Evolutionary conservation across 2,113 vertebrate genomes (phyloP).

Genomic region (Chauna torquata): DNA sequence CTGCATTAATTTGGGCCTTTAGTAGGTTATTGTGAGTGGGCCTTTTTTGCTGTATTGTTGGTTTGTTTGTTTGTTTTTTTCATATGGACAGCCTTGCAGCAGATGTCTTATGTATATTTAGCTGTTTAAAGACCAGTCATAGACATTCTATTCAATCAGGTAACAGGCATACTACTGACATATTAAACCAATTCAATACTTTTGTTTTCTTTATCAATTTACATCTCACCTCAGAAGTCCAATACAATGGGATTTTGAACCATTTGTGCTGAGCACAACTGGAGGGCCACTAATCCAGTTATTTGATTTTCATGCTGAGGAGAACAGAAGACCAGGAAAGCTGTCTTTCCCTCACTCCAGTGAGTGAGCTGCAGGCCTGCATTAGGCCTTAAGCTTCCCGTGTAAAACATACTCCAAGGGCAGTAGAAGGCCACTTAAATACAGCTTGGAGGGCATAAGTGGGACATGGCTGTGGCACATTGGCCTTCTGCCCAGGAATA

Average conservation of each 20-base stretch:
- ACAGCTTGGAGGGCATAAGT: constrained; percentile 12
- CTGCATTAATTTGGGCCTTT: neutral
- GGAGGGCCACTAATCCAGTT: constrained; percentile 12
- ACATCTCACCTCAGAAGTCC: neutral
- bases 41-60: neutral
- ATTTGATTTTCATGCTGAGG: constrained; percentile 36
- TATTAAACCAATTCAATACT: neutral
- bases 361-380: neutral
- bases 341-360: neutral
- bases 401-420: constrained; percentile 32
- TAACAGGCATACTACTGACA: neutral
- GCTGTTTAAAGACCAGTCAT: neutral
- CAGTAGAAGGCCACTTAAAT: constrained; percentile 34
- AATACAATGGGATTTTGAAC: neutral
- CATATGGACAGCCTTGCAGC: neutral
- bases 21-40: neutral
- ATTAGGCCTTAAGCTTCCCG: neutral
- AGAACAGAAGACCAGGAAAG: neutral
- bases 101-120: neutral
- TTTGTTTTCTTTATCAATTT: constrained; percentile 15
- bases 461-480: neutral
- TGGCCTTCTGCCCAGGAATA: constrained; percentile 38
- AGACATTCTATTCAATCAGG: neutral
- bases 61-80: neutral
- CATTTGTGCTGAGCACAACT: neutral